A percentile compares a stretch with the other conserved stretches of the same genome.
phyloP scores from a whole-genome alignment of 2,113 vertebrate genomes.

The Notarius quadriscutis region DNA sequence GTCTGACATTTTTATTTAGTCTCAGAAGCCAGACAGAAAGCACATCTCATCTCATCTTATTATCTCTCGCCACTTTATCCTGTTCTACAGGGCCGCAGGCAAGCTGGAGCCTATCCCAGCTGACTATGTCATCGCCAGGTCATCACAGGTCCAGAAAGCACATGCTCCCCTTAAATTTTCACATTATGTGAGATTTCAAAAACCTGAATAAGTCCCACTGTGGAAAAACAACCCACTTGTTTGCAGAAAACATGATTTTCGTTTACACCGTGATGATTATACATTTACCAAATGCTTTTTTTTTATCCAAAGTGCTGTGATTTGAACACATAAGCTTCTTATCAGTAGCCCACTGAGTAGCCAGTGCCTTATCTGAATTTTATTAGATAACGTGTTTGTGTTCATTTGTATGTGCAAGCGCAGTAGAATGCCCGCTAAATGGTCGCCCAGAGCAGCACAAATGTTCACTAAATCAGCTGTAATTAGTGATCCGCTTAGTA shows the following conservation, averaged over 20 bases:
- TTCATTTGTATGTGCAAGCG: neutral
- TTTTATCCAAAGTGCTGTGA: neutral
- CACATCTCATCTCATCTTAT: too few relatives aligned
- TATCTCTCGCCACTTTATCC: too few relatives aligned
- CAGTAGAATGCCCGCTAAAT: neutral
- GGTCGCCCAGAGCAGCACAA: neutral
- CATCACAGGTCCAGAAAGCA: too few relatives aligned
- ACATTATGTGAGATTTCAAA: neutral
- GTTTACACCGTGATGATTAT: neutral
- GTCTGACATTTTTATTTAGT: neutral
- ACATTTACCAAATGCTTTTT: neutral
- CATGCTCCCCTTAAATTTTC: neutral
- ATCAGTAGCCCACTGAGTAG: neutral
- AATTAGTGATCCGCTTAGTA: slow-evolving; percentile 1
- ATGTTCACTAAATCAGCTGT: neutral
- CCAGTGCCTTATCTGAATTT: neutral
- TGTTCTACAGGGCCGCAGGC: too few relatives aligned
- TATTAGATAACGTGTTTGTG: neutral
- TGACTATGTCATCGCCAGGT: too few relatives aligned
- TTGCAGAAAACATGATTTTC: too few relatives aligned
- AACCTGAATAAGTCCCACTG: neutral
- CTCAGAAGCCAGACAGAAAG: neutral
- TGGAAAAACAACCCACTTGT: neutral
- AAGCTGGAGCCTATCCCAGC: too few relatives aligned
- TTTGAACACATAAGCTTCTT: neutral